Conservation (phyloP, 2,888 invertebrate genomes). For the Dusona sp. region DNA sequence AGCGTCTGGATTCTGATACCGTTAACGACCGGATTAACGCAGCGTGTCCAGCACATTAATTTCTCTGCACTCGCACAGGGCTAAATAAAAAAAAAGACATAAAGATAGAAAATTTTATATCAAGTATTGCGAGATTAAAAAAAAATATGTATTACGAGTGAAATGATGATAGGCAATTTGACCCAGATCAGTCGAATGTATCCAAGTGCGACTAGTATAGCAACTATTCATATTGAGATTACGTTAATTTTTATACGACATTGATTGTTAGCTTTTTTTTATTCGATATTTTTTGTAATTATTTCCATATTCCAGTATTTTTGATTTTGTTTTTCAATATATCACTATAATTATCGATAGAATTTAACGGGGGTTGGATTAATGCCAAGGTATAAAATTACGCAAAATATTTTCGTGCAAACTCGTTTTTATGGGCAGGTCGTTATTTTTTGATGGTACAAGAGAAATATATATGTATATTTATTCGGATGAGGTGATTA, state of each 20-base stretch:
- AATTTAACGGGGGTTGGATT: conserved; percentile 47
- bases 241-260: background rate
- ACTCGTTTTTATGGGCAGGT: conserved; percentile 29
- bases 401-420: conserved; percentile 22
- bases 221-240: conserved; percentile 26
- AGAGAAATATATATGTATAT: background rate
- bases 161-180: conserved; percentile 10
- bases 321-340: background rate
- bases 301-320: background rate
- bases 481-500: conserved; percentile 39
- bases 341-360: conserved; percentile 47
- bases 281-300: background rate
- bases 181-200: conserved; percentile 28
- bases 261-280: background rate
- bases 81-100: conserved; percentile 1
- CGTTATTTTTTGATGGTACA: conserved; percentile 32
- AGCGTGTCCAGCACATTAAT: conserved; percentile 56
- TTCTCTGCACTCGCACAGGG: conserved; percentile 17
- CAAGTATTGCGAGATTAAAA: conserved; percentile 11
- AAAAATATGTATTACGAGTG: conserved; percentile 24
- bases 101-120: conserved; percentile 26
- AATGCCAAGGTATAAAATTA: conserved; percentile 17
- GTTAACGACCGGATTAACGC: conserved; percentile 67
- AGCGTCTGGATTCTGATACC: conserved; percentile 57
- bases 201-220: conserved; percentile 21